Percentiles rank a stretch among this genome's conserved stretches.
These are phyloP conservation scores for Bimastos eiseni DNA, from an alignment of 2,888 invertebrate species.

Conservation along the genomic window DNA sequence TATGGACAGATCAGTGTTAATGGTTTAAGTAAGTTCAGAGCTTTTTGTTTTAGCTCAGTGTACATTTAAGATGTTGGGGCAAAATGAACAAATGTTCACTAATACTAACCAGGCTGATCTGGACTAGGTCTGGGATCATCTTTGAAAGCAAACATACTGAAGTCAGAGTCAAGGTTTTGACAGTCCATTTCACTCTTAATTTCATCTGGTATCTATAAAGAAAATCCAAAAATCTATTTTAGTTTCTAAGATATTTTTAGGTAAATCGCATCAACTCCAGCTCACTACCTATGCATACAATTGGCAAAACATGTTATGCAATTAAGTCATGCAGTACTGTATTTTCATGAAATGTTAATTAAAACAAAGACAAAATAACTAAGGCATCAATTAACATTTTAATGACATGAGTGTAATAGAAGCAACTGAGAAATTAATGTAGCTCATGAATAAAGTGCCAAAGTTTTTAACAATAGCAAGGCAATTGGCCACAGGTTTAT, in stretches of 20 bases:
- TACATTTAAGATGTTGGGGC: neutral
- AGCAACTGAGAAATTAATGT: too few species aligned
- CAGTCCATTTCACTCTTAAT: constrained; percentile 62
- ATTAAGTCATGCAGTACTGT: neutral
- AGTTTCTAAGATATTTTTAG: neutral
- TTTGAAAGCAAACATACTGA: constrained; percentile 87
- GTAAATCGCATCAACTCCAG: neutral
- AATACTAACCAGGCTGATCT: constrained; percentile 55
- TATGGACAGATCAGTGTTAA: neutral
- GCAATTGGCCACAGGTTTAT: neutral
- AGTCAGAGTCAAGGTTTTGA: constrained; percentile 82
- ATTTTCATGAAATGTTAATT: too few species aligned
- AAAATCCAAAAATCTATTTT: constrained; percentile 33
- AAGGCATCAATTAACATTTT: too few species aligned
- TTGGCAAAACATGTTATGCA: neutral
- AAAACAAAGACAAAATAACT: too few species aligned
- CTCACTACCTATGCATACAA: neutral
- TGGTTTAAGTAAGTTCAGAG: neutral
- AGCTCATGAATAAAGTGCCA: neutral
- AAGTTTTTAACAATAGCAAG: neutral
- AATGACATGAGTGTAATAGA: too few species aligned
- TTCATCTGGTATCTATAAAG: constrained; percentile 52
- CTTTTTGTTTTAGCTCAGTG: neutral
- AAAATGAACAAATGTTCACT: too few species aligned
- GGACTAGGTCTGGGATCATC: constrained; percentile 84